phyloP scores from a whole-genome alignment of 2,113 vertebrate species.

The Forbesichthys papilliferus region DNA sequence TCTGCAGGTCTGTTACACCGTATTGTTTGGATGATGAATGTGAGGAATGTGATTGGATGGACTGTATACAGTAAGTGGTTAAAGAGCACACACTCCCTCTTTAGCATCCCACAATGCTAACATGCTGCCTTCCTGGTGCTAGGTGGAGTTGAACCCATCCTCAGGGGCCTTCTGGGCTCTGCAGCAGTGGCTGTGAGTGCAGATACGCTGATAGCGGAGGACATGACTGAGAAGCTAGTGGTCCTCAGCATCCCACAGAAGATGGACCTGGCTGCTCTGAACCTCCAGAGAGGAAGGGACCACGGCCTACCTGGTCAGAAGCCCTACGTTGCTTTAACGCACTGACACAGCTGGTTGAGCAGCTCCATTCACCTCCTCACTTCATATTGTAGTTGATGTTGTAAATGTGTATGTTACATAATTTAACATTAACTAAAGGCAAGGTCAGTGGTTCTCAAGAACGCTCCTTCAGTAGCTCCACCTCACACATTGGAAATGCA shows the following conservation, averaged over 20 bases:
- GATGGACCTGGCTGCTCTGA: conserved; percentile 88
- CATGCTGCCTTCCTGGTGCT: conserved; percentile 26
- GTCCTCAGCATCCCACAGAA: conserved; percentile 75
- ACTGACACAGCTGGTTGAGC: background rate
- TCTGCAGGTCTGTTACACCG: no score
- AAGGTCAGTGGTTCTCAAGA: no score
- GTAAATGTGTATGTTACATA: no score
- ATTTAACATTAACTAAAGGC: no score
- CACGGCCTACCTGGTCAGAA: conserved; percentile 89
- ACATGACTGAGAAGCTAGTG: conserved; percentile 84
- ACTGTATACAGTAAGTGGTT: no score
- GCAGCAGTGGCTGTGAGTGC: conserved; percentile 75
- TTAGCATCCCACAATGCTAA: background rate
- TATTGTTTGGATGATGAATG: no score
- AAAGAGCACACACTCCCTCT: no score
- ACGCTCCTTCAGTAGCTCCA: no score
- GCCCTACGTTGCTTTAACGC: background rate
- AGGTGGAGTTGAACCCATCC: conserved; percentile 91
- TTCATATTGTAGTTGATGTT: no score
- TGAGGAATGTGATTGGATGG: no score
- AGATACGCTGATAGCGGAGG: conserved; percentile 82
- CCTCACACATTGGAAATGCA: no score
- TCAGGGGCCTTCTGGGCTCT: conserved; percentile 85
- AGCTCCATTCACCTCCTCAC: background rate
- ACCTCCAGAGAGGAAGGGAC: conserved; percentile 93